These are phyloP conservation scores for Lacerta viridis DNA, from an alignment of 2,797 vertebrate genomes.

Conservation along the genomic window DNA sequence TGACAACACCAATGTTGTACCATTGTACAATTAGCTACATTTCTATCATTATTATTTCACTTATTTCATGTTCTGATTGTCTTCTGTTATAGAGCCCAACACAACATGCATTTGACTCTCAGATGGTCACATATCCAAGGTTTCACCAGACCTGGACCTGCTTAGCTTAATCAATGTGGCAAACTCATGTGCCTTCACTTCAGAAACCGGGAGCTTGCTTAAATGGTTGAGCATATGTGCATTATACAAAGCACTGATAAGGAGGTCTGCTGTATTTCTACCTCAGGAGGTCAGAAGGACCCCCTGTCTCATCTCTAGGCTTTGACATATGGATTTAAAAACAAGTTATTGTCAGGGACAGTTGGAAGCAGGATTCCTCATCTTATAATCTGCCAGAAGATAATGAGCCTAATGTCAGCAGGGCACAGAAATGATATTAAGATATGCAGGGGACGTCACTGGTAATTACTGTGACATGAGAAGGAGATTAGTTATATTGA, in stretches of 20 bases:
- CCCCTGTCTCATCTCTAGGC: background rate
- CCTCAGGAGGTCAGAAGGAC: background rate
- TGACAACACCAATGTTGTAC: too few species aligned
- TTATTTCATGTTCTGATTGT: too few species aligned
- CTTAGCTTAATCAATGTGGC: too few species aligned
- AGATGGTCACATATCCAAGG: too few species aligned
- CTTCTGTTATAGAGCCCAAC: too few species aligned
- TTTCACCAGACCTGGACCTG: too few species aligned
- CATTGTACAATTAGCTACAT: too few species aligned
- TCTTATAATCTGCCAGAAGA: background rate
- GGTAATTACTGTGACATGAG: slow-evolving; percentile 29
- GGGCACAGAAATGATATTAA: slow-evolving; percentile 22
- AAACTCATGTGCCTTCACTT: too few species aligned
- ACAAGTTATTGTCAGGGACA: background rate
- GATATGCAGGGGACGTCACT: slow-evolving; percentile 13
- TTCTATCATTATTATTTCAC: too few species aligned
- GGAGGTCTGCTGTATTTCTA: too few species aligned
- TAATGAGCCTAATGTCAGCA: slow-evolving; percentile 6
- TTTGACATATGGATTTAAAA: background rate
- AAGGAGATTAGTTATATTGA: slow-evolving; percentile 22
- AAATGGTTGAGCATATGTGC: background rate
- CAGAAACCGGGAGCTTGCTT: too few species aligned
- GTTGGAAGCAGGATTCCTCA: background rate
- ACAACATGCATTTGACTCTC: too few species aligned
- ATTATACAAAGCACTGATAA: background rate